phyloP scores from a whole-genome alignment of 2,888 invertebrate genomes.

The Sphaerophoria rueppellii region DNA sequence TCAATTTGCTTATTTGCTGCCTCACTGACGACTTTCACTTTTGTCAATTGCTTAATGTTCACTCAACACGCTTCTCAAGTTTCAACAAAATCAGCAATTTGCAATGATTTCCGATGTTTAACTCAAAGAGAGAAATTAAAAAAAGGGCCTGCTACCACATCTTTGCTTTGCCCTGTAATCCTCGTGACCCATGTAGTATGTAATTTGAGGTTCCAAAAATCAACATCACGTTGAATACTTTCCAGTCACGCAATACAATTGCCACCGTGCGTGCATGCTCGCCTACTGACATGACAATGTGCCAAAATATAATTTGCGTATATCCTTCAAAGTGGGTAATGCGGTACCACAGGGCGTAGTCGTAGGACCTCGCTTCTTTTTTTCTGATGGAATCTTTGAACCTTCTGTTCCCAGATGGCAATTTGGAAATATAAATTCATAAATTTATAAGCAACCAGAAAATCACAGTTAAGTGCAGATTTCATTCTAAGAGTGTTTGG shows the following conservation, averaged over 20 bases:
- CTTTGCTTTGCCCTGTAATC: not conserved
- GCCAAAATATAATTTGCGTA: constrained; percentile 58
- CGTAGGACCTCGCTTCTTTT: constrained; percentile 31
- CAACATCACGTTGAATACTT: constrained; percentile 36
- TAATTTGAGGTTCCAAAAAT: constrained; percentile 48
- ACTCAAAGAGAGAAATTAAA: not conserved
- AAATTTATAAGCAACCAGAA: constrained; percentile 32
- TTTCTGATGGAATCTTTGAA: constrained; percentile 41
- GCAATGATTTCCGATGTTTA: constrained; percentile 9
- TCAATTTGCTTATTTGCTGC: not conserved
- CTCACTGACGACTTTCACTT: constrained; percentile 13
- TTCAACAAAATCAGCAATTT: constrained; percentile 12
- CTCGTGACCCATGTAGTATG: constrained; percentile 30
- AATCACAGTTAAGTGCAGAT: constrained; percentile 6
- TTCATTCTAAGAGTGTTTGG: constrained; percentile 22
- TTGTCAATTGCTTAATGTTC: constrained; percentile 22
- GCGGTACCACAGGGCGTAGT: constrained; percentile 64
- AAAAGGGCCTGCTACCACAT: constrained; percentile 34
- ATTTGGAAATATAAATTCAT: not conserved
- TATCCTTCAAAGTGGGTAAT: constrained; percentile 59
- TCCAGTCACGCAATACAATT: constrained; percentile 35
- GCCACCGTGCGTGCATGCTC: constrained; percentile 17
- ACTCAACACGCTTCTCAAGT: constrained; percentile 11
- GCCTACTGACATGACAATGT: constrained; percentile 56
- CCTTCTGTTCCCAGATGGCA: not conserved